phyloP scores from a whole-genome alignment of 2,888 invertebrate genomes.

The Zootermopsis nevadensis region DNA sequence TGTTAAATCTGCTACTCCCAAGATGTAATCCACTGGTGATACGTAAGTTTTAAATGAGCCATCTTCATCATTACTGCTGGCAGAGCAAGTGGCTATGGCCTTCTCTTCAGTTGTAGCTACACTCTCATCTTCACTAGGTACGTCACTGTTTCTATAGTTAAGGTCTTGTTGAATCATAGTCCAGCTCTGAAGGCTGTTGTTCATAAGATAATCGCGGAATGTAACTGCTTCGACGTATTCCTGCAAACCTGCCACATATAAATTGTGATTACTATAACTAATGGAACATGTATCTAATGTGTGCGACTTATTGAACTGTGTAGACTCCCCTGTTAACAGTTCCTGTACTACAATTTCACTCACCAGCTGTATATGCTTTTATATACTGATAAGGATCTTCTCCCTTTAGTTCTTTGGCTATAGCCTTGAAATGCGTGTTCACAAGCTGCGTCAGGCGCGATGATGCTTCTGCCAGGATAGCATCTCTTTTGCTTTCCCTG shows the following conservation, averaged over 20 bases:
- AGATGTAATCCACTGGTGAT: constrained; percentile 70
- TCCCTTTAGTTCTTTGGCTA: constrained; percentile 79
- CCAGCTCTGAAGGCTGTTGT: constrained; percentile 71
- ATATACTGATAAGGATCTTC: constrained; percentile 78
- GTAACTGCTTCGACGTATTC: constrained; percentile 90
- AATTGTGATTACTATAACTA: background rate
- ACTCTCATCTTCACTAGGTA: background rate
- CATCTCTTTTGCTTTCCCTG: constrained; percentile 68
- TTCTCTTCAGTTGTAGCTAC: background rate
- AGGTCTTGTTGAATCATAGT: constrained; percentile 69
- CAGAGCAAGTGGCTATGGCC: background rate
- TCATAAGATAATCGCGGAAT: constrained; percentile 77
- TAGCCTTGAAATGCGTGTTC: constrained; percentile 70
- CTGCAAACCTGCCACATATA: constrained; percentile 67
- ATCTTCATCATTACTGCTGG: background rate
- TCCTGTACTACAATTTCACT: background rate
- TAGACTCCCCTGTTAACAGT: too few species aligned
- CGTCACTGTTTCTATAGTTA: constrained; percentile 59
- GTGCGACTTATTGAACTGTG: too few species aligned
- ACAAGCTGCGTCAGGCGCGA: constrained; percentile 74
- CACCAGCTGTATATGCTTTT: constrained; percentile 73
- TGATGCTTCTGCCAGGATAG: constrained; percentile 73
- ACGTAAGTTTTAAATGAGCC: constrained; percentile 56
- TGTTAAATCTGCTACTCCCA: constrained; percentile 88
- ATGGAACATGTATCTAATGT: too few species aligned